Conservation (phyloP, 2,888 invertebrate genomes). For the Synergus umbraculus region DNA sequence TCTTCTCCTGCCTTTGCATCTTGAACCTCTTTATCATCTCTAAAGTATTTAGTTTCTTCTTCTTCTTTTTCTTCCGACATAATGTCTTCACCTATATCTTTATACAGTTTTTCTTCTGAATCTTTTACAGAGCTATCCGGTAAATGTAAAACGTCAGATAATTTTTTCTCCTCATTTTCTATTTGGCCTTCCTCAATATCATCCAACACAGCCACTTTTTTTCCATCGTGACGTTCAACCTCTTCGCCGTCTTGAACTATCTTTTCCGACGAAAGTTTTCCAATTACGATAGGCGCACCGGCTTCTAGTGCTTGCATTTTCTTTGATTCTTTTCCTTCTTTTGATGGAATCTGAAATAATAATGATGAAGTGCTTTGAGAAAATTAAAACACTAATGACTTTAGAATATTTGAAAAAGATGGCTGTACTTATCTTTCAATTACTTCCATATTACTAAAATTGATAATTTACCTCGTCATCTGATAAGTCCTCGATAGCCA, state of each 20-base stretch:
- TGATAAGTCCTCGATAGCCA: neutral
- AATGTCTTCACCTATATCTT: neutral
- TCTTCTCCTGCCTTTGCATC: neutral
- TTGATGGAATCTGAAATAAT: constrained; percentile 15
- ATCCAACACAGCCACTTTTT: neutral
- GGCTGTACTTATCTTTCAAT: neutral
- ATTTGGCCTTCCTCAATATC: neutral
- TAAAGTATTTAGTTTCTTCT: constrained; percentile 33
- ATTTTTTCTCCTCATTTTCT: constrained; percentile 1
- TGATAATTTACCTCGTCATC: neutral
- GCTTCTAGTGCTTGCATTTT: neutral
- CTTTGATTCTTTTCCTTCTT: neutral
- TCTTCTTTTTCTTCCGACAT: neutral
- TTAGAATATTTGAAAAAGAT: neutral
- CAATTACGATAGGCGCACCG: neutral
- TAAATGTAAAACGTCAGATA: neutral
- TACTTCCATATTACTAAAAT: neutral
- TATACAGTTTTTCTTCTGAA: constrained; percentile 30
- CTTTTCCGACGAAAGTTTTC: neutral
- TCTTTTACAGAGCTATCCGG: neutral
- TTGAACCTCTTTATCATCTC: neutral
- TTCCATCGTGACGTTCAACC: neutral
- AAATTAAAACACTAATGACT: neutral
- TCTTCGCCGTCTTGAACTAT: neutral
- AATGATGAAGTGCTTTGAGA: neutral